Evolutionary conservation across 23 tunicate genomes (phyloP), one percentile per base, ranked within the genome.

Genomic region (Trididemnum nubilum): DNA sequence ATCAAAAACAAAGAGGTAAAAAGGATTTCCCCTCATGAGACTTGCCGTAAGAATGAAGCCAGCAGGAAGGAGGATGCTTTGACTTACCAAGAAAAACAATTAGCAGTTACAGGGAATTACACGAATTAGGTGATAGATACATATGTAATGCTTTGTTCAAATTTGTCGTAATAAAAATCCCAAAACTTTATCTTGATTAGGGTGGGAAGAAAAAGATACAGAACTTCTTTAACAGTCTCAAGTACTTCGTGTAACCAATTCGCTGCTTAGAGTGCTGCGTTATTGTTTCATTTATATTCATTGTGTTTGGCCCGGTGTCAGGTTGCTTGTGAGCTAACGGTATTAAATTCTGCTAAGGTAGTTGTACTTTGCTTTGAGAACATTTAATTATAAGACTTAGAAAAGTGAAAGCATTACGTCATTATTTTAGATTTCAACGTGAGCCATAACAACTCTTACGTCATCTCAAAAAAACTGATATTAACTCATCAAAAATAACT

Each of bases 171-270:
- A 44, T 9, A 7, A 15, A 44, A 44, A 7, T 44, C 54, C 54
- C 54, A 9, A 7, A 9, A 44, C 12, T 44, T 44, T 7, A 44
- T 44, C 54, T 44, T 44, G 15, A 44, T 26, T 61, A 12, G 26
- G 67, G 67, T 26, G 67, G 67, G 67, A 23, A 61, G n/a, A 44
- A 61, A 61, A 61, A 23, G 67, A 61, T 61, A 61, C 67, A 61
- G n/a, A 61, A 61, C 67, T 61, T 61, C 5, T 61, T n/a, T 12
- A 24, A 24, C 67, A 61, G 26, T 12, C 67, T 12, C 26, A 61
- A 49, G 57, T 18, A 49, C 57, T n/a, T 61, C 29, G 29, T 61
- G 67, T 61, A 61, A 61, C 67, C 5, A 61, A 61, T 24, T 61
- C 67, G 29, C 22, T 15, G 3, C 15, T 44, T 44, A 15, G 15